Evolutionary conservation across 1,140 invertebrate genomes (phyloP).

Genomic region (Lasioglossum albipes): DNA sequence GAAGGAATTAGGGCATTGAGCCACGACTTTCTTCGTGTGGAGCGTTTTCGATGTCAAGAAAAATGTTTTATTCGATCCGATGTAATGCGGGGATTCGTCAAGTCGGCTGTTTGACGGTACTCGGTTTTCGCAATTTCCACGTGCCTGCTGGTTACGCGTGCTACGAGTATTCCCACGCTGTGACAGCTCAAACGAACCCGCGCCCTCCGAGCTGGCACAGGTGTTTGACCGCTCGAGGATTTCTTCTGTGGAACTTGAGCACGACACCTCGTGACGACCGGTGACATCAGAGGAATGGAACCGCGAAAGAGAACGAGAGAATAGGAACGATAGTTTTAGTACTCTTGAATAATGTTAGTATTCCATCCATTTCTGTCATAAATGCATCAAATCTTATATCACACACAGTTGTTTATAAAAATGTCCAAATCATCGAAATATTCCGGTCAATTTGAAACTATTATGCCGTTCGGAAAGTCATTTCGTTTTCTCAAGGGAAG

Average conservation of each 20-base stretch:
- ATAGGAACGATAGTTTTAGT: neutral
- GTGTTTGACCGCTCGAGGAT: slow-evolving; percentile 46
- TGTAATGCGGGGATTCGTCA: neutral
- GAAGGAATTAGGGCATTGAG: too few relatives aligned
- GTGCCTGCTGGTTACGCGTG: slow-evolving; percentile 1
- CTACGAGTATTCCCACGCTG: neutral
- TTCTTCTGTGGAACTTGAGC: slow-evolving; percentile 37
- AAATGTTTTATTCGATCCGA: too few relatives aligned
- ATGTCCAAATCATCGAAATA: too few relatives aligned
- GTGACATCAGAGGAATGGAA: neutral
- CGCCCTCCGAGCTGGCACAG: neutral
- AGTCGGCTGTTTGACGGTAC: neutral
- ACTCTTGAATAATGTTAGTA: too few relatives aligned
- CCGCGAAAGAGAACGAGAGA: neutral
- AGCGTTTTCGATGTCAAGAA: too few relatives aligned
- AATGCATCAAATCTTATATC: too few relatives aligned
- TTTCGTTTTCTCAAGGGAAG: too few relatives aligned
- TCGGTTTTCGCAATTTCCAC: slow-evolving; percentile 24
- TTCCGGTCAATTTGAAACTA: too few relatives aligned
- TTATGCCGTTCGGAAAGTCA: too few relatives aligned
- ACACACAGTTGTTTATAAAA: too few relatives aligned
- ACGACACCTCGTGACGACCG: slow-evolving; percentile 21
- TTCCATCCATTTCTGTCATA: too few relatives aligned
- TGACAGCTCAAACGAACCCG: slow-evolving; percentile 9
- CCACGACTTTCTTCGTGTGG: too few relatives aligned